A percentile compares a stretch with the other conserved stretches of the same genome.
Evolutionary conservation across 2,888 invertebrate species (phyloP).

Genomic region (Eremobia ochroleuca): DNA sequence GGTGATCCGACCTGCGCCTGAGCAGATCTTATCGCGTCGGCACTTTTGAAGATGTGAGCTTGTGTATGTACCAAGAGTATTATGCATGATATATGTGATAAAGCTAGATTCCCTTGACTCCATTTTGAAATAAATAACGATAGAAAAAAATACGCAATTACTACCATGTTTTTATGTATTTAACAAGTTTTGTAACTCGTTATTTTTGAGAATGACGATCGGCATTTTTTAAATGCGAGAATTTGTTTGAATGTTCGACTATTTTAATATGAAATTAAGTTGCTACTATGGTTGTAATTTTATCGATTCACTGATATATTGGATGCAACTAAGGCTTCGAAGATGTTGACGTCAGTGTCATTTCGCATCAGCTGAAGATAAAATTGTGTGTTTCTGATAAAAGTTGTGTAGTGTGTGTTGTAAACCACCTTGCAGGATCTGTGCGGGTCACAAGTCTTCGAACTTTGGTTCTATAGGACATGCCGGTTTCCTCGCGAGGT

Average conservation of each 20-base stretch:
- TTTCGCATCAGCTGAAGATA: neutral
- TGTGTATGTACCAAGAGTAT: constrained; percentile 43
- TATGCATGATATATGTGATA: constrained; percentile 57
- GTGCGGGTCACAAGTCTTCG: neutral
- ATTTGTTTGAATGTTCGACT: constrained; percentile 26
- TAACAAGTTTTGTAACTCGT: constrained; percentile 40
- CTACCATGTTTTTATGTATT: constrained; percentile 25
- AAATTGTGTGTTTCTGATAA: neutral
- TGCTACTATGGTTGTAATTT: constrained; percentile 10
- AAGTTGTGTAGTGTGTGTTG: neutral
- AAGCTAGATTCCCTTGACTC: constrained; percentile 61
- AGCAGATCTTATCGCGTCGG: constrained; percentile 68
- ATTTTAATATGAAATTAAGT: constrained; percentile 47
- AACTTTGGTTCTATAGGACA: neutral
- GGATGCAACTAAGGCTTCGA: neutral
- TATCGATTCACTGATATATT: constrained; percentile 14
- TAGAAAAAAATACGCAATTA: constrained; percentile 25
- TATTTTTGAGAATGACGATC: constrained; percentile 19
- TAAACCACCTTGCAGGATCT: neutral
- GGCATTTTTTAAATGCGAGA: constrained; percentile 39
- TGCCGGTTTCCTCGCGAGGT: neutral
- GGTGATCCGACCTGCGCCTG: constrained; percentile 33
- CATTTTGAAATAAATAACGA: constrained; percentile 40
- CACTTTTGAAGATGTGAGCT: constrained; percentile 60
- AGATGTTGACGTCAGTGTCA: neutral